A percentile compares a stretch with the other conserved stretches of the same genome.
Evolutionary conservation across 2,888 invertebrate species (phyloP).

Genomic region (Tipula helvola): DNA sequence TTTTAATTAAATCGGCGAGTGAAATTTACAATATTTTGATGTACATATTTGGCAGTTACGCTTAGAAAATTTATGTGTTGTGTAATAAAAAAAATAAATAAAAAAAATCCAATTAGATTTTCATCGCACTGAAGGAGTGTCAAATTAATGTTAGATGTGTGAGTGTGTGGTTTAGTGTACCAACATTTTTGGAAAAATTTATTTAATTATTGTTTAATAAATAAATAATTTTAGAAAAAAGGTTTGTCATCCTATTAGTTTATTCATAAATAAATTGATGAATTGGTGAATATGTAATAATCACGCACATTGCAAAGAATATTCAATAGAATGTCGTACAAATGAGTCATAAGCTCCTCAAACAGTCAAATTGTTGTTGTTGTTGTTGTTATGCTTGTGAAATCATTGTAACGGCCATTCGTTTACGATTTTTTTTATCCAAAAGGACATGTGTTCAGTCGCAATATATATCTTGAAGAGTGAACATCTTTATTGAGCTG

Average conservation of each 20-base stretch:
- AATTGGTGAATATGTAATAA: background rate
- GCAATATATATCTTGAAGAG: too few species aligned
- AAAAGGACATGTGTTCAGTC: background rate
- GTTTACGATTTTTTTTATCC: background rate
- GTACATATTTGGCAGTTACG: background rate
- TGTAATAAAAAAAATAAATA: background rate
- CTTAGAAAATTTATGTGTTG: background rate
- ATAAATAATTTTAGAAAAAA: background rate
- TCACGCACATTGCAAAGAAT: background rate
- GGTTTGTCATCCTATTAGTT: background rate
- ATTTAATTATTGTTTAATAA: background rate
- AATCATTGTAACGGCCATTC: background rate
- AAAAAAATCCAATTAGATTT: background rate
- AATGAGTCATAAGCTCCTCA: background rate
- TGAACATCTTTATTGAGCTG: too few species aligned
- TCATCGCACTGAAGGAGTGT: background rate
- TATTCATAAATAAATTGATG: background rate
- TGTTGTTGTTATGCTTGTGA: background rate
- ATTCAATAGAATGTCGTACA: background rate
- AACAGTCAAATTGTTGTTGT: background rate
- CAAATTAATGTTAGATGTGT: background rate
- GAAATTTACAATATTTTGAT: background rate
- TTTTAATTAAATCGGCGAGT: background rate
- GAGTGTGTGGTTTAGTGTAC: background rate
- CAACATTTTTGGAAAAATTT: background rate